Evolutionary conservation across 1,140 invertebrate species (phyloP).

Genomic region (Dryas iulia): DNA sequence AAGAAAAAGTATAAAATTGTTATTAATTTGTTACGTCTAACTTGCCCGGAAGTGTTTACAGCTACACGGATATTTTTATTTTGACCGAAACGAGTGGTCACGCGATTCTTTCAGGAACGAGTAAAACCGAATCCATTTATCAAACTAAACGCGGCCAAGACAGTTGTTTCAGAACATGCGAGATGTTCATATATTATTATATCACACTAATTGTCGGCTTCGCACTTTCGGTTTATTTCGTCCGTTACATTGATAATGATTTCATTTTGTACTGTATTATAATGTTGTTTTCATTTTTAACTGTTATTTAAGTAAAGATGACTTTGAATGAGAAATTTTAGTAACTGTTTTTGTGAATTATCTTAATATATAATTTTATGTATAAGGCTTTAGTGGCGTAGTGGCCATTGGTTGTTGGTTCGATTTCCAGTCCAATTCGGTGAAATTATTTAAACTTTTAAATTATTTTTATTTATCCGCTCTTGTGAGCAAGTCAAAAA

Average conservation of each 20-base stretch:
- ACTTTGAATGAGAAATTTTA: no score
- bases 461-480: no score
- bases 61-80: slow-evolving; percentile 34
- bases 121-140: slow-evolving; percentile 26
- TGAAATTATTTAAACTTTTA: no score
- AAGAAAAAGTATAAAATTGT: slow-evolving; percentile 23
- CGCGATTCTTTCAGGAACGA: slow-evolving; percentile 31
- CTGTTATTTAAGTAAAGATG: no score
- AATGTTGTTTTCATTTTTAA: no score
- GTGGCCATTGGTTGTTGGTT: no score
- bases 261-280: not conserved
- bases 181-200: slow-evolving; percentile 30
- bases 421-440: no score
- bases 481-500: no score
- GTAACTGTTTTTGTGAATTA: not conserved
- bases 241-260: slow-evolving; percentile 16
- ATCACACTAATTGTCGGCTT: slow-evolving; percentile 17
- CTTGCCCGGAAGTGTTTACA: slow-evolving; percentile 24
- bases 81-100: slow-evolving; percentile 33
- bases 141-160: slow-evolving; percentile 13
- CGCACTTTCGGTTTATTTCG: slow-evolving; percentile 23
- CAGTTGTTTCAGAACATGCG: slow-evolving; percentile 31
- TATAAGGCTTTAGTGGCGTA: no score
- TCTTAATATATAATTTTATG: no score
- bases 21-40: slow-evolving; percentile 13